Conservation (phyloP, 2,888 invertebrate species). For the Drosophila infuscata region DNA sequence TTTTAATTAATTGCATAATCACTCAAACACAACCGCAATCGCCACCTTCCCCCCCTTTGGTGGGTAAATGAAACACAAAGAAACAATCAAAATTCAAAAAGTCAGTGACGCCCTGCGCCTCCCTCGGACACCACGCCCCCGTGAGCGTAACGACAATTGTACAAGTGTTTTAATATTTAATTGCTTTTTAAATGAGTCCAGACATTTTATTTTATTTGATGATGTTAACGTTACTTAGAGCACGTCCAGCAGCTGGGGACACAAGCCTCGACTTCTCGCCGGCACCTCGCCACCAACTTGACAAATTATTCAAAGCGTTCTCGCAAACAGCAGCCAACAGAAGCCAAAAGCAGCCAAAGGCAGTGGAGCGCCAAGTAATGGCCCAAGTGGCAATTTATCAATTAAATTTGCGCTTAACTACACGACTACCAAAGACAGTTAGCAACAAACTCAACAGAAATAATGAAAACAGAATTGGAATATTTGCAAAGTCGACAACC, state of each 20-base stretch:
- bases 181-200: slow-evolving; percentile 80
- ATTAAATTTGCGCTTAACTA: slow-evolving; percentile 79
- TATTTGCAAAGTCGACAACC: not conserved
- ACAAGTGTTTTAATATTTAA: slow-evolving; percentile 81
- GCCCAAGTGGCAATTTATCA: slow-evolving; percentile 81
- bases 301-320: slow-evolving; percentile 78
- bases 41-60: slow-evolving; percentile 1
- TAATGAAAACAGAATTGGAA: not conserved
- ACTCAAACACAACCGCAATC: slow-evolving; percentile 71
- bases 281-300: slow-evolving; percentile 55
- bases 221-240: slow-evolving; percentile 77
- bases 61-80: slow-evolving; percentile 71
- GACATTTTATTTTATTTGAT: slow-evolving; percentile 79
- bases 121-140: no score
- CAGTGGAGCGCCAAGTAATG: slow-evolving; percentile 68
- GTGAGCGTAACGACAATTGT: slow-evolving; percentile 50
- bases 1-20: slow-evolving; percentile 79
- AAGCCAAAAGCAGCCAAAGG: slow-evolving; percentile 5
- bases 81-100: slow-evolving; percentile 80
- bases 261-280: slow-evolving; percentile 22
- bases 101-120: slow-evolving; percentile 49
- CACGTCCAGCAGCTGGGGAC: slow-evolving; percentile 47
- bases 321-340: slow-evolving; percentile 29
- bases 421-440: slow-evolving; percentile 60
- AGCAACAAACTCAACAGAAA: slow-evolving; percentile 31